phyloP scores from a whole-genome alignment of 2,113 vertebrate genomes.

The Brachyhypopomus occidentalis region DNA sequence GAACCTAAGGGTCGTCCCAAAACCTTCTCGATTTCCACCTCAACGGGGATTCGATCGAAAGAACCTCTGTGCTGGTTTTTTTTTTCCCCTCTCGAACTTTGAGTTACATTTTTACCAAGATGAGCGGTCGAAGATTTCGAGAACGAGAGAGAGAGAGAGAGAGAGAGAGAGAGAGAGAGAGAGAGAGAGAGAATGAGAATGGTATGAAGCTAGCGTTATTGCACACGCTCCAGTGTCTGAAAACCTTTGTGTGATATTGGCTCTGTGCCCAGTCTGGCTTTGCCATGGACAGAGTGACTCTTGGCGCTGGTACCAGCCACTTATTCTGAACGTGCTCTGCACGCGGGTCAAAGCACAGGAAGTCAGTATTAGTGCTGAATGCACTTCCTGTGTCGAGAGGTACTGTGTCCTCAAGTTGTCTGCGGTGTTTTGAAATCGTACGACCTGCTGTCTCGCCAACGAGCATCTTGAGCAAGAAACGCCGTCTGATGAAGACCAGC shows the following conservation, averaged over 20 bases:
- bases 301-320: neutral
- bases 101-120: neutral
- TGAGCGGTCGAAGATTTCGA: neutral
- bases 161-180: neutral
- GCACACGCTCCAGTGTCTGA: neutral
- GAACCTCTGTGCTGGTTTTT: neutral
- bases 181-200: too few relatives aligned
- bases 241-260: slow-evolving; percentile 10
- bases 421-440: slow-evolving; percentile 67
- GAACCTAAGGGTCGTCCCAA: neutral
- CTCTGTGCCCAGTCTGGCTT: slow-evolving; percentile 5
- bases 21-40: slow-evolving; percentile 12
- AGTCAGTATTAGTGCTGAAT: slow-evolving; percentile 61
- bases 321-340: slow-evolving; percentile 40
- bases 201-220: neutral
- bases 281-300: neutral
- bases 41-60: neutral
- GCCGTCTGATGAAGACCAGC: slow-evolving; percentile 8
- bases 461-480: slow-evolving; percentile 7
- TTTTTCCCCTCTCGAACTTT: neutral
- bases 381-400: slow-evolving; percentile 73
- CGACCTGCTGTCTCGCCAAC: slow-evolving; percentile 63
- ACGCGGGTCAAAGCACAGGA: slow-evolving; percentile 68
- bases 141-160: neutral
- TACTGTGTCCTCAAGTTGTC: slow-evolving; percentile 56